phyloP scores from a whole-genome alignment of 1,140 invertebrate genomes.

The Cylas formicarius region DNA sequence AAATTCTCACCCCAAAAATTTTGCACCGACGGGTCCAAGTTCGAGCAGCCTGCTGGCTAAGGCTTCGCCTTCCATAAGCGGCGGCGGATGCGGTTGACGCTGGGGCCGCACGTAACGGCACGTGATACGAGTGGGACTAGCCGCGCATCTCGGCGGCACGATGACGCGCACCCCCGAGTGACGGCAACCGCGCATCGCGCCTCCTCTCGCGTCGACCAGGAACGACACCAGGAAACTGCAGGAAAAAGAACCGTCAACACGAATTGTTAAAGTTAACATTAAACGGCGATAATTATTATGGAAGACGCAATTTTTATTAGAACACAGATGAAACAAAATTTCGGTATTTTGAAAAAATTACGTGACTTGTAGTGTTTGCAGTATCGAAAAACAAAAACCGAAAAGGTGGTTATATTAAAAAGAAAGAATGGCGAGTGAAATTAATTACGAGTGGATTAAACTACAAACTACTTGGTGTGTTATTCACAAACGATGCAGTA shows the following conservation, averaged over 20 bases:
- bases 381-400: background rate
- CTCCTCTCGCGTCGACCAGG: slow-evolving; percentile 92
- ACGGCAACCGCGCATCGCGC: slow-evolving; percentile 92
- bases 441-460: no score
- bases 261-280: background rate
- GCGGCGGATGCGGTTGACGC: slow-evolving; percentile 79
- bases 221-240: slow-evolving; percentile 92
- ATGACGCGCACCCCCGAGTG: slow-evolving; percentile 92
- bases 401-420: no score
- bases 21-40: slow-evolving; percentile 88
- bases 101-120: slow-evolving; percentile 79
- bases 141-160: slow-evolving; percentile 86
- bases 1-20: slow-evolving; percentile 81
- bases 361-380: background rate
- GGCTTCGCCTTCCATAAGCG: slow-evolving; percentile 92
- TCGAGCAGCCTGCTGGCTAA: slow-evolving; percentile 86
- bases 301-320: no score
- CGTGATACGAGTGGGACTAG: slow-evolving; percentile 87
- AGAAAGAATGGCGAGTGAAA: no score
- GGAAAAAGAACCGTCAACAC: slow-evolving; percentile 1
- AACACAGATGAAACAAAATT: no score
- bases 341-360: no score
- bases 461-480: no score
- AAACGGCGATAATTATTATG: background rate
- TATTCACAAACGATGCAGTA: no score